A percentile compares a stretch with the other conserved stretches of the same genome.
Evolutionary conservation across 2,797 vertebrate genomes (phyloP).

Genomic region (Cephalopachus bancanus): DNA sequence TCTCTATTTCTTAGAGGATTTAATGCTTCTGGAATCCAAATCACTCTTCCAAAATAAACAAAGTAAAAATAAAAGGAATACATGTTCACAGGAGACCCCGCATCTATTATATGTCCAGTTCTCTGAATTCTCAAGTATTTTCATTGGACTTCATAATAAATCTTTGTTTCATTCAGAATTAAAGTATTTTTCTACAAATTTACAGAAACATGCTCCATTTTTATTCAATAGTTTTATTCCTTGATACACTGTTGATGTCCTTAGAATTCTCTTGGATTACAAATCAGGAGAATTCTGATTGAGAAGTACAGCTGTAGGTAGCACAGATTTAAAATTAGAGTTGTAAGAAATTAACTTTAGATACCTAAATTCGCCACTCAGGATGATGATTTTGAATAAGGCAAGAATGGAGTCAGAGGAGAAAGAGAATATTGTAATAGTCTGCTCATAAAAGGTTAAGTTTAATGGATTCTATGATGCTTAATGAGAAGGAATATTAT

Average conservation of each 20-base stretch:
- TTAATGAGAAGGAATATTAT: neutral
- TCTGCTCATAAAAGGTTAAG: conserved; percentile 3
- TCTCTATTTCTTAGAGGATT: neutral
- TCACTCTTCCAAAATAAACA: neutral
- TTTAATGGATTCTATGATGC: neutral
- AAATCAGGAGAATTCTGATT: neutral
- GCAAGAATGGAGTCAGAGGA: neutral
- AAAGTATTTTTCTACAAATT: conserved; percentile 12
- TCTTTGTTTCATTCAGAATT: neutral
- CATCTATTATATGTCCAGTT: neutral
- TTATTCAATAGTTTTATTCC: neutral
- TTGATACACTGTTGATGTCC: neutral
- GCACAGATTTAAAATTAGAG: neutral
- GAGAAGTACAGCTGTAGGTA: neutral
- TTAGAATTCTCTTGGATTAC: conserved; percentile 38
- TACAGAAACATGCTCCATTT: neutral
- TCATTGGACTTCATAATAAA: neutral
- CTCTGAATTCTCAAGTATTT: conserved; percentile 29
- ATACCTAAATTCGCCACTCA: neutral
- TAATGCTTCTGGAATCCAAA: conserved; percentile 24
- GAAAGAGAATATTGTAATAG: neutral
- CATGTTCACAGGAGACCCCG: neutral
- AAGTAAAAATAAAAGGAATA: neutral
- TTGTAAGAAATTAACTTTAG: neutral
- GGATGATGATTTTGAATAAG: conserved; percentile 31